Base-by-base conservation (phyloP, 1,140 invertebrate species). In the Lasioglossum albipes region DNA sequence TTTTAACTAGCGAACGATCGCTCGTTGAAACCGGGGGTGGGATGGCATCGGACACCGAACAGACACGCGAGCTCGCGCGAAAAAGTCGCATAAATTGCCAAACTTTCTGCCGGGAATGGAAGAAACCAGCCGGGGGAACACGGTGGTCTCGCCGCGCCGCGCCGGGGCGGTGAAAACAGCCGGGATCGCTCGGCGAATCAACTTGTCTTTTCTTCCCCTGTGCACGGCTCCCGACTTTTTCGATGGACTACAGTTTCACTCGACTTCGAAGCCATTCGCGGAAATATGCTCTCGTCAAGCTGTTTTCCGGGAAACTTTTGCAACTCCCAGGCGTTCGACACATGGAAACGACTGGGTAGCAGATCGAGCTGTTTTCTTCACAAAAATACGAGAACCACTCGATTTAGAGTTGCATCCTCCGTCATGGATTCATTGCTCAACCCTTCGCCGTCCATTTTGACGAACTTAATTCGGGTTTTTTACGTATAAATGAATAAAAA, bases 81-180 rank as follows among this genome's bases (percentile, higher is more conserved):
- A 88, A 87, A 89, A 91, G 88, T 75, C 83, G 86, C 88, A 88
- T 86, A 87, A 89, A 89, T 89, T 83, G 83, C 66, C 81, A 82
- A 90, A 91, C 77, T 90, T 86, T 86, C 75, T 84, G 79, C 49
- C 69, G 77, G 83, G 82, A 54, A 74, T 70, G 85, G 85, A 79
- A 87, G 84, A 83, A 79, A 84, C 81, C 61, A 68, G 59, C 75
- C 68, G 31, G 57, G 68, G 64, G 79, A 82, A 13, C 10, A 61
- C 49, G 61, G 49, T 22, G 10, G 41, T n/a, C 31, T 68, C 16
- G 52, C 31, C 45, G 59, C 27, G 27, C 27, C 27, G 27, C 27
- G 27, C 27, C 27, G 27, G 27, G 27, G 27, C 45, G 75, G 62
- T 64, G 79, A 77, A 71, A 84, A 71, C 79, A 49, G 36, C 31